Base-by-base conservation (phyloP, 2,888 invertebrate genomes). In the Hypolimnas misippus region DNA sequence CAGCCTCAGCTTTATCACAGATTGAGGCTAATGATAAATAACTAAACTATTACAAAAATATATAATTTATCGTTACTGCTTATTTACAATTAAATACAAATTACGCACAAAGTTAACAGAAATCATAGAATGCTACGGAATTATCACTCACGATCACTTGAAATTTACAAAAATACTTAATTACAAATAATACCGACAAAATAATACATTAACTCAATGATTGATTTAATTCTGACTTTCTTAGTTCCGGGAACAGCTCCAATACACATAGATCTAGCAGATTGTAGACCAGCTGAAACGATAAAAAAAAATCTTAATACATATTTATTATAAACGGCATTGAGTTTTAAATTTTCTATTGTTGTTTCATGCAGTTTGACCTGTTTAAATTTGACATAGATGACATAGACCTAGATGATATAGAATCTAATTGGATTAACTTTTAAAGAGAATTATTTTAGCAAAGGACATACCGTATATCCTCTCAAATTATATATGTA, bases 161-260 rank as follows among this genome's bases (percentile, higher is more conserved):
- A 63, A 69, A 77, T 78, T 76, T 76, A 75, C 68, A 75, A 71
- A 74, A 70, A 70, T 70, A 67, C 53, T 67, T 57, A 65, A 63
- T 67, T 66, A 65, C 69, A 68, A 68, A 64, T 63, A 65, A 73
- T 73, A 75, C 65, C 69, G 66, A 71, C 63, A 62, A 65, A 65
- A 67, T 57, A 66, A 67, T 64, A 63, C 35, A 55, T 58, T 72
- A 88, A 83, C 83, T 85, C 73, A 82, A 84, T 74, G 80, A 75
- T 71, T 76, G 73, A 21, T 59, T 69, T 21, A 51, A 31, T 3
- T 70, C 74, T 51, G 70, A 64, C 58, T 73, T 73, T 35, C 73
- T 82, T 57, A 94, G 73, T 82, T 96, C 96, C 0, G 97, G 97
- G 86, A 96, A 97, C 65, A 97, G 85, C 85, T 97, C 96, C 54